These are phyloP conservation scores for Ganaspis brasiliensis DNA, from an alignment of 2,888 invertebrate species.

Conservation along the genomic window DNA sequence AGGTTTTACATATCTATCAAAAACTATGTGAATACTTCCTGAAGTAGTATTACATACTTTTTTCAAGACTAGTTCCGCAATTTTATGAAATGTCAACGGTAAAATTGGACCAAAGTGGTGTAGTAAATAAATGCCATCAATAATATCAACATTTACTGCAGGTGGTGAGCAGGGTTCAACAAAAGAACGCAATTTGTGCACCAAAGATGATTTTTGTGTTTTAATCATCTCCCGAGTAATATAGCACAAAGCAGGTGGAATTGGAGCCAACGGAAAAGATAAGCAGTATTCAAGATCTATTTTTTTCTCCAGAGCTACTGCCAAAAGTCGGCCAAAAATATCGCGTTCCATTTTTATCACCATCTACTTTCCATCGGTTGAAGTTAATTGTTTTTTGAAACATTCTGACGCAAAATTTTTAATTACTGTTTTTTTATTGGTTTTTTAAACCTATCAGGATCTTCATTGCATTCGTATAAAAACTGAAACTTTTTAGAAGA, in stretches of 20 bases:
- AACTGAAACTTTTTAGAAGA: constrained; percentile 63
- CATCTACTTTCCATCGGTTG: constrained; percentile 62
- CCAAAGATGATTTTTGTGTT: constrained; percentile 51
- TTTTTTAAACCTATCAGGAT: constrained; percentile 63
- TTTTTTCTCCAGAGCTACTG: constrained; percentile 68
- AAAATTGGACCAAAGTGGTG: constrained; percentile 61
- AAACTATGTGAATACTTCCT: constrained; percentile 66
- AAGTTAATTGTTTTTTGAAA: constrained; percentile 58
- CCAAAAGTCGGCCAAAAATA: constrained; percentile 66
- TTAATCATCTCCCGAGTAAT: constrained; percentile 48
- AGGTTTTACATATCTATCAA: constrained; percentile 66
- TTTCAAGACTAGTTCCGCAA: constrained; percentile 66
- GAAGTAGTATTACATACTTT: constrained; percentile 65
- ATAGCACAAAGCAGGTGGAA: constrained; percentile 49
- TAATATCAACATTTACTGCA: constrained; percentile 59
- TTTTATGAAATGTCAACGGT: constrained; percentile 68
- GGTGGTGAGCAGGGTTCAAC: constrained; percentile 19
- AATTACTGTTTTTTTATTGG: constrained; percentile 66
- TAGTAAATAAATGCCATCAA: constrained; percentile 68
- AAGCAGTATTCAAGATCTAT: constrained; percentile 68
- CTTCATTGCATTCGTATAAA: constrained; percentile 60
- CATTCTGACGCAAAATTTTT: constrained; percentile 68
- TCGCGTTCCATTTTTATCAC: constrained; percentile 68
- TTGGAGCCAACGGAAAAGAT: constrained; percentile 64
- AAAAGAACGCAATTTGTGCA: constrained; percentile 51